Percentiles rank a stretch among this genome's conserved stretches.
phyloP scores from a whole-genome alignment of 2,888 invertebrate genomes.

The Ametastegia equiseti region DNA sequence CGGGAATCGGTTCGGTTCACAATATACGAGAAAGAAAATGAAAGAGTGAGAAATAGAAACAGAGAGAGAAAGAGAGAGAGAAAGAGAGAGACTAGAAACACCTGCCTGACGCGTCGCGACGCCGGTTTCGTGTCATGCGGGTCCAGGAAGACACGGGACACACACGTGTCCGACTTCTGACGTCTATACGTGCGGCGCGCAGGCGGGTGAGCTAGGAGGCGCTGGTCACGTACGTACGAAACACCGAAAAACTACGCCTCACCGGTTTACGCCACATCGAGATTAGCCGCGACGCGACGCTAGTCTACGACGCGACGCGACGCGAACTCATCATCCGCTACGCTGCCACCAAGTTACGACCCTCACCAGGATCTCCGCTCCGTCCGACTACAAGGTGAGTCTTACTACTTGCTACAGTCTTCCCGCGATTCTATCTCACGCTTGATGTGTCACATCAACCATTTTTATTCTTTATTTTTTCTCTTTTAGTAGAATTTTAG shows the following conservation, averaged over 20 bases:
- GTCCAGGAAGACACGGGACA: conserved; percentile 45
- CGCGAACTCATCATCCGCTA: neutral
- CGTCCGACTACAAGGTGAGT: conserved; percentile 39
- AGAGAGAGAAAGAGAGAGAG: neutral
- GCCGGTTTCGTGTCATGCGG: conserved; percentile 44
- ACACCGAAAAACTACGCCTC: neutral
- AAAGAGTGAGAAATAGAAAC: conserved; percentile 1
- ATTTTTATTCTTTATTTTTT: neutral
- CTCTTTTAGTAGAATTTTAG: too few species aligned
- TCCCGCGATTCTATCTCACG: too few species aligned
- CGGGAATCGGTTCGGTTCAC: neutral
- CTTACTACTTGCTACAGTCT: conserved; percentile 31
- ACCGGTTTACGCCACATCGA: neutral
- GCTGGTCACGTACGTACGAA: neutral
- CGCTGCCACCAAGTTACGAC: neutral
- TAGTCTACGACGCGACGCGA: conserved; percentile 12
- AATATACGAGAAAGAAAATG: neutral
- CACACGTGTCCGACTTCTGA: conserved; percentile 44
- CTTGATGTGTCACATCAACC: too few species aligned
- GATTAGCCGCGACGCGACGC: neutral
- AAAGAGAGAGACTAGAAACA: neutral
- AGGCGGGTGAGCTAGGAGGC: conserved; percentile 30
- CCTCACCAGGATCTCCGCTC: neutral
- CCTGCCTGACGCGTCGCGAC: conserved; percentile 13
- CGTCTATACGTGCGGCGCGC: conserved; percentile 39